Base-by-base conservation (phyloP, 2,888 invertebrate species). In the Cantharis rufa region DNA sequence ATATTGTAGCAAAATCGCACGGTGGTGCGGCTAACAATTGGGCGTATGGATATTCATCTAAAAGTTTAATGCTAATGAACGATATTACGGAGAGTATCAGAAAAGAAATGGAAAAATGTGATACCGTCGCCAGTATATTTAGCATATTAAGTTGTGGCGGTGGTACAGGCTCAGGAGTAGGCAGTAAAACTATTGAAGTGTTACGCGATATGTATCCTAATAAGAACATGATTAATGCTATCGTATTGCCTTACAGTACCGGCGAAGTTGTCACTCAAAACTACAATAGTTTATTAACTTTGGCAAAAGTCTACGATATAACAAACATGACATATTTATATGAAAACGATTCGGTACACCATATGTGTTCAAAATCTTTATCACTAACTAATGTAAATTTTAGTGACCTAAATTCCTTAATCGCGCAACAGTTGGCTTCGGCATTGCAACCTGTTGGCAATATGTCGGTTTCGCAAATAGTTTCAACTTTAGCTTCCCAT, bases 21-120 rank as follows among this genome's bases (percentile, higher is more conserved):
- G 88, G 89, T 15, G 90, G 90, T 24, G 88, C 89, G 15, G 90
- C 89, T 1, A 91, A 91, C 81, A 91, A 91, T 84, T 91, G 90
- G 90, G 90, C 90, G 0, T 89, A 86, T 76, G 91, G 90, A 32
- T 90, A 90, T 80, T 82, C 82, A 3, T 82, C 82, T n/a, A 89
- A 87, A 80, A 88, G 90, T 62, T 83, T 85, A 32, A 82, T 87
- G 63, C 76, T 90, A 11, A 81, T 84, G 10, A 84, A 85, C 5
- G 82, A 84, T 2, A 83, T 89, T 27, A 73, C 89, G 68, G 89
- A 90, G 63, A 82, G 81, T 61, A 81, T 89, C 1, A 84, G 89
- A 74, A 85, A 81, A 75, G 89, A 90, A 83, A 79, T 86, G 62
- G 90, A 91, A 82, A 87, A 84, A 63, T 84, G 86, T 71, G 90